Evolutionary conservation across 2,888 invertebrate genomes (phyloP).

Genomic region (Idaea straminata): DNA sequence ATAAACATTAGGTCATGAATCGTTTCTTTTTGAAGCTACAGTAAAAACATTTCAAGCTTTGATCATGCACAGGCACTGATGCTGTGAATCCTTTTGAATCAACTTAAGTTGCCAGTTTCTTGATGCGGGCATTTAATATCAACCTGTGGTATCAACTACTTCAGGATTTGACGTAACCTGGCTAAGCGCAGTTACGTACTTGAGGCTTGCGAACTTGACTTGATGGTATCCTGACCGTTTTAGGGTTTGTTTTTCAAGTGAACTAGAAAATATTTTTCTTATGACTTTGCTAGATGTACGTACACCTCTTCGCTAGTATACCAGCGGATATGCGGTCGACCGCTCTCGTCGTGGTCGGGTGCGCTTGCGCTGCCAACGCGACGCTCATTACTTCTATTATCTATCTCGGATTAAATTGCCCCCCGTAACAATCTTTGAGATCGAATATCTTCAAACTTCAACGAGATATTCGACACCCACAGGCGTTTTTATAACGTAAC

Average conservation of each 20-base stretch:
- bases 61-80: neutral
- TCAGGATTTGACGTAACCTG: constrained; percentile 2
- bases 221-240: constrained; percentile 4
- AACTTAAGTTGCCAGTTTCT: neutral
- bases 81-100: neutral
- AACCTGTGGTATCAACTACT: neutral
- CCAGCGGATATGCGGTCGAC: constrained; percentile 77
- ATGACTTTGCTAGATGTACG: constrained; percentile 56
- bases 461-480: constrained; percentile 47
- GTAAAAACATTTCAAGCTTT: constrained; percentile 20
- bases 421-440: constrained; percentile 59
- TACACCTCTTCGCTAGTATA: constrained; percentile 24
- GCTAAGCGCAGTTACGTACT: constrained; percentile 18
- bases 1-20: constrained; percentile 4
- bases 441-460: constrained; percentile 52
- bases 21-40: neutral
- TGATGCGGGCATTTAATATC: neutral
- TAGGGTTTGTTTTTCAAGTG: neutral
- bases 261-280: constrained; percentile 31
- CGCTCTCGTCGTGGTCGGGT: constrained; percentile 62
- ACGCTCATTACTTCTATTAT: constrained; percentile 72
- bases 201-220: constrained; percentile 9
- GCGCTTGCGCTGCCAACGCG: constrained; percentile 65
- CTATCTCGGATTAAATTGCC: constrained; percentile 61
- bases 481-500: constrained; percentile 6